A percentile compares a stretch with the other conserved stretches of the same genome.
These are phyloP conservation scores for Poeciliopsis infans DNA, from an alignment of 2,797 vertebrate species.

Conservation along the genomic window DNA sequence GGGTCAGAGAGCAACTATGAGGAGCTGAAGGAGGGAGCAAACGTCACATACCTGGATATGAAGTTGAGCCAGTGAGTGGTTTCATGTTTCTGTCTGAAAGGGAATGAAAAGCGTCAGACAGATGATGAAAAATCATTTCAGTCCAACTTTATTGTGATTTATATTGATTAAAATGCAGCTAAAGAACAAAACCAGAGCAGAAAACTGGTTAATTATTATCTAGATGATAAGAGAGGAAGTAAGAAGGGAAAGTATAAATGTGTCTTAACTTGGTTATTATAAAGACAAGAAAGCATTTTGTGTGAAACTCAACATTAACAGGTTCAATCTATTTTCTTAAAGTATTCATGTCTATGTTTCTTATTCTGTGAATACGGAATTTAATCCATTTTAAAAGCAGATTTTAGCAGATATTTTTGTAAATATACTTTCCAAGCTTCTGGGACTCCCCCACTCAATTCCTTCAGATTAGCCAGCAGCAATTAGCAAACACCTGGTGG, in stretches of 20 bases:
- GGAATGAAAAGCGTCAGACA: background rate
- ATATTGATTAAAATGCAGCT: background rate
- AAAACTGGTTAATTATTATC: background rate
- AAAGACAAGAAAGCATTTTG: background rate
- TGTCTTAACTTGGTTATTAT: background rate
- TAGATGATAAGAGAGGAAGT: no score
- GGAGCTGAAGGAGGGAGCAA: constrained; percentile 90
- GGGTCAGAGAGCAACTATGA: constrained; percentile 94
- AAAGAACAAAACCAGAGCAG: background rate
- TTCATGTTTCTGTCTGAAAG: background rate
- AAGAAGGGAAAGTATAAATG: background rate
- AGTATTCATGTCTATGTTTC: background rate
- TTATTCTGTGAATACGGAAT: background rate
- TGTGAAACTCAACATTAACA: no score
- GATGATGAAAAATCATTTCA: background rate
- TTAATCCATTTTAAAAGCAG: background rate
- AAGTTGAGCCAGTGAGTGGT: constrained; percentile 89
- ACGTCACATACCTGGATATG: constrained; percentile 89
- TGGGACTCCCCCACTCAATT: no score
- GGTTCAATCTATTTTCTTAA: background rate
- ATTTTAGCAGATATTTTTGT: background rate
- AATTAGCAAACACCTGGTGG: no score
- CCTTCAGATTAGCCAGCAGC: no score
- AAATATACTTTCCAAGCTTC: no score
- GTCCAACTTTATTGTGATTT: background rate